phyloP scores from a whole-genome alignment of 2,888 invertebrate genomes.

The Meliscaeva auricollis region DNA sequence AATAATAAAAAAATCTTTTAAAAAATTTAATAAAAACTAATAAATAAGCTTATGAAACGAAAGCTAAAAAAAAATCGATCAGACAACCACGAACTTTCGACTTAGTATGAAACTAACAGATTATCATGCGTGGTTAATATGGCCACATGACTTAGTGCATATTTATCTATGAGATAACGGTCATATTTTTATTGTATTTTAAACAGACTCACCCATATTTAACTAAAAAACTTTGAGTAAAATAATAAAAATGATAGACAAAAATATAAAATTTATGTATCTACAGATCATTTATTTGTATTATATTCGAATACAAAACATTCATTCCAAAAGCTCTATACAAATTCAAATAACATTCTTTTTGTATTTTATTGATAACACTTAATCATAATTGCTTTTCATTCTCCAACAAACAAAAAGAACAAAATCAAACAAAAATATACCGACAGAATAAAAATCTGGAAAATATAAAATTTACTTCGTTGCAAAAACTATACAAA shows the following conservation, averaged over 20 bases:
- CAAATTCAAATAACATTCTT: constrained; percentile 15
- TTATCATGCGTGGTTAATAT: no score
- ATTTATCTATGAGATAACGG: no score
- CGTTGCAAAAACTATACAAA: constrained; percentile 34
- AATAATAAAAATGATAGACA: background rate
- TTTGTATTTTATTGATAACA: constrained; percentile 43
- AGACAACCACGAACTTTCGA: no score
- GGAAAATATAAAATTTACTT: constrained; percentile 33
- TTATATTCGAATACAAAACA: constrained; percentile 44
- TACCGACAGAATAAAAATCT: constrained; percentile 1
- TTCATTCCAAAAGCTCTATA: constrained; percentile 27
- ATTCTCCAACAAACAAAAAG: constrained; percentile 37
- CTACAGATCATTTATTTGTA: constrained; percentile 24
- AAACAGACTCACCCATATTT: no score
- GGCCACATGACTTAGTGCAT: no score
- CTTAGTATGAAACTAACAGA: no score
- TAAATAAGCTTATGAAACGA: no score
- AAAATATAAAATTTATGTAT: constrained; percentile 4
- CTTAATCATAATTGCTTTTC: constrained; percentile 59
- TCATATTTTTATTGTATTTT: no score
- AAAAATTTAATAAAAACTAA: no score
- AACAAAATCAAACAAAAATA: constrained; percentile 21
- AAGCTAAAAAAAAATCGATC: no score
- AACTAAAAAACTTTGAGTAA: no score
- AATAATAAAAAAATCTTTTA: no score